phyloP scores from a whole-genome alignment of 2,888 invertebrate genomes.

The Pomacea canaliculata region DNA sequence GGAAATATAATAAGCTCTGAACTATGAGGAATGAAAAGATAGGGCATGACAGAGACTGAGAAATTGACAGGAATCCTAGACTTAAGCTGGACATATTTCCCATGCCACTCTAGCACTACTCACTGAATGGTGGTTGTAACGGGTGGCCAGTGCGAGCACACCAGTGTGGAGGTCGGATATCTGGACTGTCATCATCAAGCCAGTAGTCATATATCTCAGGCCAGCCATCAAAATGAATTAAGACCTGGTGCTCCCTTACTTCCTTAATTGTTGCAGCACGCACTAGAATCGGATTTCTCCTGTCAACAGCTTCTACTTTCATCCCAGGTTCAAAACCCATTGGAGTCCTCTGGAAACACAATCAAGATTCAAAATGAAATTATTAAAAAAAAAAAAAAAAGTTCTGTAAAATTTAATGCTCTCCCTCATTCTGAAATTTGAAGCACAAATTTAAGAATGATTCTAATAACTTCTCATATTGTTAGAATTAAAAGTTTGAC shows the following conservation, averaged over 20 bases:
- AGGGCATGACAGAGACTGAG: no score
- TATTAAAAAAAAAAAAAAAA: not conserved
- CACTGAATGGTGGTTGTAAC: slow-evolving; percentile 83
- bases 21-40: no score
- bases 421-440: no score
- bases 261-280: slow-evolving; percentile 87
- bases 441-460: no score
- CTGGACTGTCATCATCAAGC: slow-evolving; percentile 90
- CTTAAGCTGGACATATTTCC: no score
- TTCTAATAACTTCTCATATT: not conserved
- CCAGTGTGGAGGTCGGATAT: slow-evolving; percentile 93
- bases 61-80: no score
- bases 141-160: slow-evolving; percentile 89
- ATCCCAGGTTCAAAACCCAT: slow-evolving; percentile 86
- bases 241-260: slow-evolving; percentile 79
- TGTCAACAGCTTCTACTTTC: slow-evolving; percentile 90
- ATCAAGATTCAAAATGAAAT: not conserved
- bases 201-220: slow-evolving; percentile 85
- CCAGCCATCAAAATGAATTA: slow-evolving; percentile 91
- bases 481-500: no score
- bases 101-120: slow-evolving; percentile 28
- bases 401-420: no score
- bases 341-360: slow-evolving; percentile 76
- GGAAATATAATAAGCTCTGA: no score
- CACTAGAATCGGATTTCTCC: slow-evolving; percentile 81